These are phyloP conservation scores for Thunnus thynnus DNA, from an alignment of 2,113 vertebrate genomes.

Conservation along the genomic window DNA sequence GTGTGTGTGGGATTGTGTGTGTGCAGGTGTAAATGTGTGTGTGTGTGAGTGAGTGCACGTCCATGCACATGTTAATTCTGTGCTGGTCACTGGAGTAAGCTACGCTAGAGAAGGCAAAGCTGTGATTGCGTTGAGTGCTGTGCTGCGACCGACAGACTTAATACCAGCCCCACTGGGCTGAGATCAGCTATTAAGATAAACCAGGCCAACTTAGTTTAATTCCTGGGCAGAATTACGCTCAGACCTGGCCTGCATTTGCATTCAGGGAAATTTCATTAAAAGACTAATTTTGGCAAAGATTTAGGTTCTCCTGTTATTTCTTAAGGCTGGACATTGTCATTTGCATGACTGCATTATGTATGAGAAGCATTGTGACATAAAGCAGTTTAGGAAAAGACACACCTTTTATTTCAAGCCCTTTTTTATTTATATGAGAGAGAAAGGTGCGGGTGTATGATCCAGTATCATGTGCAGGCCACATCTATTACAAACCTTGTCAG, in stretches of 20 bases:
- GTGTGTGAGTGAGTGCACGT: conserved; percentile 22
- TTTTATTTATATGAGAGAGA: conserved; percentile 56
- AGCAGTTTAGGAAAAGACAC: conserved; percentile 65
- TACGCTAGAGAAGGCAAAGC: conserved; percentile 85
- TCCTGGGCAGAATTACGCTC: conserved; percentile 82
- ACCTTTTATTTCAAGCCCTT: conserved; percentile 65
- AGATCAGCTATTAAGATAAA: conserved; percentile 89
- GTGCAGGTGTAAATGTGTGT: conserved; percentile 1
- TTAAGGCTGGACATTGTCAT: conserved; percentile 76
- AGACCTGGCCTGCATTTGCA: conserved; percentile 82
- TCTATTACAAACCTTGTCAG: conserved; percentile 62
- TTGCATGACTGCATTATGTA: conserved; percentile 85
- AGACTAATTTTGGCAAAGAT: conserved; percentile 84
- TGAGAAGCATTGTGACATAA: conserved; percentile 74
- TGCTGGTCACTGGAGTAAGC: conserved; percentile 84
- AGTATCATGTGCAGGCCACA: conserved; percentile 52
- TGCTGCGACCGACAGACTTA: conserved; percentile 81
- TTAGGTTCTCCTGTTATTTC: conserved; percentile 82
- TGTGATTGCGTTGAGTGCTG: conserved; percentile 81
- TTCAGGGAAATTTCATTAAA: conserved; percentile 87
- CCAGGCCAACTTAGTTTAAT: conserved; percentile 83
- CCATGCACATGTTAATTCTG: conserved; percentile 79
- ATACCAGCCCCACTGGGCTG: conserved; percentile 78
- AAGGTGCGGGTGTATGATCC: conserved; percentile 51
- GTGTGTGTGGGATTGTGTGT: conserved; percentile 45